Evolutionary conservation across 2,113 vertebrate genomes (phyloP).

Genomic region (Abramis brama): DNA sequence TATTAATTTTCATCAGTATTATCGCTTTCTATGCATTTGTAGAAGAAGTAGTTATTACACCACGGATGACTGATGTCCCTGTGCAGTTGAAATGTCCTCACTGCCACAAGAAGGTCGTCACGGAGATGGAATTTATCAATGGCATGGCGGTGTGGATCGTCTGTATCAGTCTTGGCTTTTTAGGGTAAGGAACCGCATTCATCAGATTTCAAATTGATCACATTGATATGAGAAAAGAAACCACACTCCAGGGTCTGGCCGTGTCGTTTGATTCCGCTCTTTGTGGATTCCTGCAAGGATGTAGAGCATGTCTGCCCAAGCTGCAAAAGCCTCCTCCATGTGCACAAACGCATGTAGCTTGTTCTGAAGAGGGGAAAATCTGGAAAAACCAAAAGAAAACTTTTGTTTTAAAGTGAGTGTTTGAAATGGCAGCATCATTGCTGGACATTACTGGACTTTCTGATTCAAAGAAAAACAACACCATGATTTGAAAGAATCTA

Average conservation of each 20-base stretch:
- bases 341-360: constrained; percentile 75
- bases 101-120: constrained; percentile 62
- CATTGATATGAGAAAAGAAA: not conserved
- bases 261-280: constrained; percentile 89
- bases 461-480: no score
- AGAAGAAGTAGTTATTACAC: constrained; percentile 48
- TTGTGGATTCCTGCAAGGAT: constrained; percentile 79
- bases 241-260: constrained; percentile 75
- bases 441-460: no score
- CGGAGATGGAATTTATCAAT: constrained; percentile 7
- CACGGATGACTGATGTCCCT: not conserved
- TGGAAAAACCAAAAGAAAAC: not conserved
- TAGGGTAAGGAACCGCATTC: not conserved
- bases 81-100: constrained; percentile 63
- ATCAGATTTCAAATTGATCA: not conserved
- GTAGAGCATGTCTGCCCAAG: constrained; percentile 84
- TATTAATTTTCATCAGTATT: not conserved
- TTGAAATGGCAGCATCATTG: no score
- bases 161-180: constrained; percentile 36
- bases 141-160: constrained; percentile 65
- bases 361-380: not conserved
- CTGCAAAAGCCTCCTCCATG: constrained; percentile 74
- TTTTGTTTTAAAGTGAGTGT: no score
- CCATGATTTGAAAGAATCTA: no score
- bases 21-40: not conserved